phyloP scores from a whole-genome alignment of 2,888 invertebrate genomes.

The Xanthorhoe spadicearia region DNA sequence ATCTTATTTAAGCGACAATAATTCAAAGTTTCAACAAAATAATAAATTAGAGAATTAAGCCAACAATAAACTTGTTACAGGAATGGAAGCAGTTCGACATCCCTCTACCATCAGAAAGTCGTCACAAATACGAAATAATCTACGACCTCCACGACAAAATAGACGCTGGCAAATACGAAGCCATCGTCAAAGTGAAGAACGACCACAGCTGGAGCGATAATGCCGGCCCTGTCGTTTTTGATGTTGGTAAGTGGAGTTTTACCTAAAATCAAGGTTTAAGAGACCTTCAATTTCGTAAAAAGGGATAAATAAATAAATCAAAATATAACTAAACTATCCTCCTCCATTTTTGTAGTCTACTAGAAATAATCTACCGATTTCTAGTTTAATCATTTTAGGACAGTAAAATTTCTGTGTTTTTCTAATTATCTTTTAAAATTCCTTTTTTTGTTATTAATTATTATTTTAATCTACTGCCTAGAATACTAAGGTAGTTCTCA shows the following conservation, averaged over 20 bases:
- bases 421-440: too few species aligned
- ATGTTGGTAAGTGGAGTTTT: conserved; percentile 64
- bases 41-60: too few species aligned
- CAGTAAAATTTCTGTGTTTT: too few species aligned
- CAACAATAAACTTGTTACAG: conserved; percentile 43
- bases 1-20: too few species aligned
- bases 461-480: background rate
- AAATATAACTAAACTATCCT: too few species aligned
- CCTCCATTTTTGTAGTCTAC: too few species aligned
- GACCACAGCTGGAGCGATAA: conserved; percentile 64
- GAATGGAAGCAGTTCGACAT: conserved; percentile 55
- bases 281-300: too few species aligned
- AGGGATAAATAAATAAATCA: too few species aligned
- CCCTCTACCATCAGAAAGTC: conserved; percentile 52
- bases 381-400: too few species aligned
- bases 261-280: background rate
- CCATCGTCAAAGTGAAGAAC: conserved; percentile 65
- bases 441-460: background rate
- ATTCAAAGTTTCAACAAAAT: too few species aligned
- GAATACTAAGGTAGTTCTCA: conserved; percentile 1
- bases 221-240: conserved; percentile 52
- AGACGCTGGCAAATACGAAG: conserved; percentile 64
- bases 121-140: conserved; percentile 58
- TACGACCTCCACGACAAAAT: conserved; percentile 56
- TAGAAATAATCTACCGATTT: too few species aligned